These are phyloP conservation scores for Gastrophysa polygoni DNA, from an alignment of 2,888 invertebrate genomes.

Conservation along the genomic window DNA sequence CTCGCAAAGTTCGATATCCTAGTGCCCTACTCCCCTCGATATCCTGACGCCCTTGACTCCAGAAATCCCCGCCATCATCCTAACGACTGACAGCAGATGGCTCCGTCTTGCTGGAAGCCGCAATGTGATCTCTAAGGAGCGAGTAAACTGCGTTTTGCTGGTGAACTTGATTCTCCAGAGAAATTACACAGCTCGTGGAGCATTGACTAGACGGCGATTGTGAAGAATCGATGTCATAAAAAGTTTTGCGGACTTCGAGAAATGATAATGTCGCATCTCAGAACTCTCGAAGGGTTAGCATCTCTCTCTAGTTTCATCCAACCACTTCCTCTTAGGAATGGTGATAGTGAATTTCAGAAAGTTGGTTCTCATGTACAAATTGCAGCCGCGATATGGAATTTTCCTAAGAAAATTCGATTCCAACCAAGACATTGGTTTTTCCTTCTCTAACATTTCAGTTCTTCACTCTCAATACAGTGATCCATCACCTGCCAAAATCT, in stretches of 20 bases:
- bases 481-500: too few relatives aligned
- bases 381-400: too few relatives aligned
- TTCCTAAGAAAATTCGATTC: too few relatives aligned
- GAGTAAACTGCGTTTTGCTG: not conserved
- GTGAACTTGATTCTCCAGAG: not conserved
- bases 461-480: too few relatives aligned
- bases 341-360: too few relatives aligned
- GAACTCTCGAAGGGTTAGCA: not conserved
- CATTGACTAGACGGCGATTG: not conserved
- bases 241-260: not conserved
- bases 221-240: not conserved
- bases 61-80: constrained; percentile 15
- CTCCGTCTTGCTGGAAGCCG: constrained; percentile 19
- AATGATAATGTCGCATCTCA: not conserved
- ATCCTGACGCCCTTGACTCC: constrained; percentile 9
- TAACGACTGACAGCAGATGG: constrained; percentile 29
- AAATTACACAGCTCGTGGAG: not conserved
- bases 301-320: too few relatives aligned
- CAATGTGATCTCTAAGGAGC: constrained; percentile 23
- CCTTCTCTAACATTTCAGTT: too few relatives aligned
- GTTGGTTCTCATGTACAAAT: too few relatives aligned
- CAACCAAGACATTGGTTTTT: too few relatives aligned
- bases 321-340: too few relatives aligned
- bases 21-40: not conserved
- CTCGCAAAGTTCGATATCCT: not conserved